Evolutionary conservation across 2,113 vertebrate species (phyloP), one percentile per base, ranked within the genome.

Genomic region (Chionis minor): DNA sequence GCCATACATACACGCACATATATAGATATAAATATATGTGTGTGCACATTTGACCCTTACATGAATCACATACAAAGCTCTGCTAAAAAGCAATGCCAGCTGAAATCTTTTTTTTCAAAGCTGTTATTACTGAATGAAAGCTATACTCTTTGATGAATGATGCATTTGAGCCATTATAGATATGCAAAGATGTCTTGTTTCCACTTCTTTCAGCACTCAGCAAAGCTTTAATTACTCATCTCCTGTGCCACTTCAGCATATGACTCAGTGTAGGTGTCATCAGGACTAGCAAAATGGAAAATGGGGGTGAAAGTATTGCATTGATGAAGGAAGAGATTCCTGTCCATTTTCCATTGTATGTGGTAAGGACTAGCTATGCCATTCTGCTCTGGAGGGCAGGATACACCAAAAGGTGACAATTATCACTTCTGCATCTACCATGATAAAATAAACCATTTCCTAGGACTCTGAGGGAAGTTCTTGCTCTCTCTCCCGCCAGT

Each of bases 41-140:
- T 62, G 72, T 81, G 84, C 51, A 73, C 12, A 69, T 73, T 92
- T 77, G 72, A 35, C 61, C 96, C 75, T 67, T 62, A 45, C 38
- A 83, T 66, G 66, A 94, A 95, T 93, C 87, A 65, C 79, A 28
- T 59, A 45, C 66, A 71, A 44, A 96, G n/a, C 77, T 94, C 55
- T 30, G 4, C 80, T 74, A 61, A 92, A 96, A 91, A 67, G 91
- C 92, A 82, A 9, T 2, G 20, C 85, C 67, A 93, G 94, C 92
- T 96, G 91, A 94, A 96, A 94, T 65, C 27, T 79, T 51, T 69
- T 67, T 74, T 80, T 94, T 45, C 73, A 30, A 89, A 77, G 73
- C 70, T 86, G 73, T 74, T 81, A 85, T 91, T 96, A 89, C 47
- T 89, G 88, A 92, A 81, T 88, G 94, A 80, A 93, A 95, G n/a